Evolutionary conservation across 2,888 invertebrate genomes (phyloP).

Genomic region (Cyclophora albipunctata): DNA sequence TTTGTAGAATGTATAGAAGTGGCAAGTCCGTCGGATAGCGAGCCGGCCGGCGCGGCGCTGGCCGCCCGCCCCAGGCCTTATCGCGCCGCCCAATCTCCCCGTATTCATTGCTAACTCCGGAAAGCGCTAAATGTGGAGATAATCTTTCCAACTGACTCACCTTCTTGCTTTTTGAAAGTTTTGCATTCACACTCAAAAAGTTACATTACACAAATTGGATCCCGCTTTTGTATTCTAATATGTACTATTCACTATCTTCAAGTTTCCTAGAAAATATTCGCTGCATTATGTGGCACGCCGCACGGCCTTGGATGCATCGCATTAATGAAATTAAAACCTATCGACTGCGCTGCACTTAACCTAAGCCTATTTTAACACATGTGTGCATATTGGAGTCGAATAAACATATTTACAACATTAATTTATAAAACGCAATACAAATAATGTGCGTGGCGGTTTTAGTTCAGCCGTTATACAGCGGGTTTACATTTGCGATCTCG

Average conservation of each 20-base stretch:
- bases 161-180: conserved; percentile 55
- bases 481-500: conserved; percentile 67
- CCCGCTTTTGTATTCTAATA: conserved; percentile 43
- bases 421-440: too few relatives aligned
- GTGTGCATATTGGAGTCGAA: too few relatives aligned
- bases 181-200: conserved; percentile 49
- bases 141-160: conserved; percentile 49
- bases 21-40: conserved; percentile 27
- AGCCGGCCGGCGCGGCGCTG: conserved; percentile 25
- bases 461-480: conserved; percentile 50
- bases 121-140: conserved; percentile 61
- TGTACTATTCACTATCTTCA: conserved; percentile 22
- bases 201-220: conserved; percentile 69
- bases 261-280: conserved; percentile 20
- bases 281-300: conserved; percentile 3
- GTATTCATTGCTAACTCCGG: conserved; percentile 59
- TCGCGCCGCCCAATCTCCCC: conserved; percentile 61
- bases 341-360: too few relatives aligned
- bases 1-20: too few relatives aligned
- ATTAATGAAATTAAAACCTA: too few relatives aligned
- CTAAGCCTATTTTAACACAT: too few relatives aligned
- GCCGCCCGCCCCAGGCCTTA: conserved; percentile 39
- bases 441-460: conserved; percentile 38
- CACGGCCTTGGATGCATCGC: too few relatives aligned
- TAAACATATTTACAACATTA: too few relatives aligned